Evolutionary conservation across 2,888 invertebrate genomes (phyloP), one percentile per base, ranked within the genome.

Genomic region (Eupithecia subfuscata): DNA sequence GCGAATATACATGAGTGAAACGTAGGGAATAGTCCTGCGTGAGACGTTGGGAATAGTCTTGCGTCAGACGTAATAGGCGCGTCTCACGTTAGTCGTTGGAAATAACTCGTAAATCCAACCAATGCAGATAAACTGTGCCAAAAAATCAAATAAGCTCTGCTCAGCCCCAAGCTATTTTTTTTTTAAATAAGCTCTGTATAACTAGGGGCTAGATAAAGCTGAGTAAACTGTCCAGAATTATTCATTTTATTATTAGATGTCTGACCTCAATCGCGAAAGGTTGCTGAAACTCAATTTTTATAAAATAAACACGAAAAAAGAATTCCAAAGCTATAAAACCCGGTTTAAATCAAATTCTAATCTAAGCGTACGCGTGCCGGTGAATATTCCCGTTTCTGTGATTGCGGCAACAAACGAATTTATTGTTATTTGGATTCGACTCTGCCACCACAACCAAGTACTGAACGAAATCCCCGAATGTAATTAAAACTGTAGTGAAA

Each of bases 391-490:
- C 67, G 18, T 60, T 72, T 70, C 70, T 74, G 77, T 74, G 72
- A 77, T 74, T 72, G 74, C 65, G 67, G 74, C 60, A 71, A 67
- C 74, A 71, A 74, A 76, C 65, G 64, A 69, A 74, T 77, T 77
- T 74, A 70, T 65, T 56, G 76, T 72, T 70, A 76, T 74, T 76
- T 43, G 60, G 14, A 56, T 74, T 69, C 64, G 37, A 69, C 48
- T 63, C 9, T 11, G 67, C 64, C 70, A 68, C 64, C 70, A 68
- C 40, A 43, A 65, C 43, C 65, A 45, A 69, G 40, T 22, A 9
- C 63, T 43, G 25, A 76, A 70, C 25, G 40, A 70, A 72, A 69
- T 69, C 65, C 22, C 37, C 18, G 37, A 69, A 67, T 68, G 16
- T 45, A 25, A 68, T 68, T 56, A 60, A 43, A 68, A 73, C 22